Evolutionary conservation across 2,888 invertebrate genomes (phyloP), one percentile per base, ranked within the genome.

Genomic region (Pollenia labialis): DNA sequence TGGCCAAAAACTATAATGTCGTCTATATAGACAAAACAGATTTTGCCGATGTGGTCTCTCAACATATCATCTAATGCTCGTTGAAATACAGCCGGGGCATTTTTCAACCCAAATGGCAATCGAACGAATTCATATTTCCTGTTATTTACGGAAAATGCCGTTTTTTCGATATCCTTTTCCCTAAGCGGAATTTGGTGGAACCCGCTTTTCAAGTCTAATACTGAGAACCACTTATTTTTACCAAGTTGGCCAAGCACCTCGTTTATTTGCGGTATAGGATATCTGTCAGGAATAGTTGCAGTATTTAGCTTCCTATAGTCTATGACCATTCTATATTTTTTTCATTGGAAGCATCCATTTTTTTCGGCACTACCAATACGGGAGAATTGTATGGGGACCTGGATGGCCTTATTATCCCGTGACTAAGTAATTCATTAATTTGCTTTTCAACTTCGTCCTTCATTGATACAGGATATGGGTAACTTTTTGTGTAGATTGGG

Each of bases 291-390:
- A 56, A 64, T 64, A 7, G 72, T 71, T 12, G 56, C 54, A 12
- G 48, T 10, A n/a, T 86, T 86, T 23, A 86, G 50, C 32, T 87
- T 87, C 6, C 84, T 54, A 32, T 84, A 87, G 18, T 79, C 87
- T 8, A 81, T 83, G 14, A 84, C 83, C 68, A 81, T 66, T 16
- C 77, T 48, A 23, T 56, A 82, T 64, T 54, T 72, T 76, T 81
- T 32, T 66, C 12, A 3, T 64, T 68, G 9, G 62, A 23, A 9
- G 81, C 50, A 23, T 84, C 62, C 10, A 46, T 42, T 68, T 87
- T 87, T 52, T 87, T 87, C 1, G 69, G 66, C 16, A 81, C 74
- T 4, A 74, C 48, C 77, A 77, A 79, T 42, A 72, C 60, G 6
- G 80, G 56, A 7, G 81, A 72, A 54, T 77, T 86, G 16, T 79